Percentiles rank a stretch among this genome's conserved stretches.
These are phyloP conservation scores for Ecliptopera silaceata DNA, from an alignment of 2,888 invertebrate genomes.

Conservation along the genomic window DNA sequence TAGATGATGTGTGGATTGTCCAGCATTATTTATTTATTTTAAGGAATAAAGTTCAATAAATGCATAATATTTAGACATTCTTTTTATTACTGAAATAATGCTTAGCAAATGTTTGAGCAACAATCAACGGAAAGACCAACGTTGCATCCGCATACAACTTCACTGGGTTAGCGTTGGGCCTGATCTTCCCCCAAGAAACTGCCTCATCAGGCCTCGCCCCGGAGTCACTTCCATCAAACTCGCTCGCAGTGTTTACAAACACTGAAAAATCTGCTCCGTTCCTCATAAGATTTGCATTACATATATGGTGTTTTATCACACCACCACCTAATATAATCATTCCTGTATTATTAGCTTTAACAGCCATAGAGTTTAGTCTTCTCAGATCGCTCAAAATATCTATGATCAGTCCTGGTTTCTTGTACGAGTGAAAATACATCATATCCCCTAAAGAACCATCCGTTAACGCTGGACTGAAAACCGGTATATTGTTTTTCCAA, in stretches of 20 bases:
- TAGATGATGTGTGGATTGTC: too few relatives aligned
- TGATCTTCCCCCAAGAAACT: constrained; percentile 99
- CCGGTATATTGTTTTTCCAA: constrained; percentile 97
- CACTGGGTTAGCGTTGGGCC: constrained; percentile 92
- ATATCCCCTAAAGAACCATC: constrained; percentile 99
- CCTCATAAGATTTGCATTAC: constrained; percentile 99
- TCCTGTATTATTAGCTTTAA: constrained; percentile 96
- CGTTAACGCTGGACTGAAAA: constrained; percentile 98
- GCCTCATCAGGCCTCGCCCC: constrained; percentile 99
- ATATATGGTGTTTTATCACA: constrained; percentile 99
- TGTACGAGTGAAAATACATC: constrained; percentile 99
- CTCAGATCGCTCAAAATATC: constrained; percentile 97
- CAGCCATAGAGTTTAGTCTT: constrained; percentile 95
- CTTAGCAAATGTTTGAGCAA: constrained; percentile 97
- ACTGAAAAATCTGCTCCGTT: constrained; percentile 98
- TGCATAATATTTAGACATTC: constrained; percentile 60
- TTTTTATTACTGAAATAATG: constrained; percentile 81
- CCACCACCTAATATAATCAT: constrained; percentile 98
- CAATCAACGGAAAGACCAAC: constrained; percentile 95
- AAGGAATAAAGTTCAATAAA: constrained; percentile 3
- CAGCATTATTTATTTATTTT: too few relatives aligned
- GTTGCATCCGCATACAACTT: constrained; percentile 98
- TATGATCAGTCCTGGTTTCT: constrained; percentile 94
- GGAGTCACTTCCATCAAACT: constrained; percentile 99
- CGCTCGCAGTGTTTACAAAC: constrained; percentile 96